Evolutionary conservation across 1,140 invertebrate genomes (phyloP), one percentile per base, ranked within the genome.

Genomic region (Mactra quadrangularis): DNA sequence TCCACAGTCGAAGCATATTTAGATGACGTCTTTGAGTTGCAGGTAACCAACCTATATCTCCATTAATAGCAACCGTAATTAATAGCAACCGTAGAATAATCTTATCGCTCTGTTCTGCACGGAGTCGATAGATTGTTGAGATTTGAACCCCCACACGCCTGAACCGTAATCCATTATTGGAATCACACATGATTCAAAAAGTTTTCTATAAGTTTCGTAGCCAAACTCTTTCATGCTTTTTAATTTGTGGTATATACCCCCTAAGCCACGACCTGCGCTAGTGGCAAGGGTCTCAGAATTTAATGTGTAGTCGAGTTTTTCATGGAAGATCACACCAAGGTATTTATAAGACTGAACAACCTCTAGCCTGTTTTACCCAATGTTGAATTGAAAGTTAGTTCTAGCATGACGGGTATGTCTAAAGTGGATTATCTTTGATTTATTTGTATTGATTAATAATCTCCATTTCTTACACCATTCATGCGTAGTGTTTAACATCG

Each of bases 341-440:
- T 83, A 83, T 68, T 70, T 74, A 64, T 83, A 83, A 6, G 4
- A 22, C 29, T 66, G 25, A 3, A 64, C 50, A 50, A 50, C 45
- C 41, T 83, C 60, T 6, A 83, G 31, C n/a, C 31, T 38, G 45
- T 74, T 41, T 4, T 45, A 50, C 41, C 70, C 71, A 25, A 83
- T 17, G 13, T 1, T 57, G 27, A 83, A 83, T 59, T 1, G 27
- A 47, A 22, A 35, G 19, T 38, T n/a, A 22, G 52, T 41, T 11
- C 52, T 29, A 38, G 41, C 33, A 17, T 22, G 1, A 1, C 71
- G 45, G 31, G 19, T 11, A 15, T 41, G 17, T 29, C 71, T 64
- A 27, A 83, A 83, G 71, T 83, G 81, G 17, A 75, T 75, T 13
- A 29, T 11, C 41, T 83, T 72, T 3, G 81, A 75, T 76, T 83